phyloP scores from a whole-genome alignment of 2,797 vertebrate species.

The Phrynocephalus vlangalii region DNA sequence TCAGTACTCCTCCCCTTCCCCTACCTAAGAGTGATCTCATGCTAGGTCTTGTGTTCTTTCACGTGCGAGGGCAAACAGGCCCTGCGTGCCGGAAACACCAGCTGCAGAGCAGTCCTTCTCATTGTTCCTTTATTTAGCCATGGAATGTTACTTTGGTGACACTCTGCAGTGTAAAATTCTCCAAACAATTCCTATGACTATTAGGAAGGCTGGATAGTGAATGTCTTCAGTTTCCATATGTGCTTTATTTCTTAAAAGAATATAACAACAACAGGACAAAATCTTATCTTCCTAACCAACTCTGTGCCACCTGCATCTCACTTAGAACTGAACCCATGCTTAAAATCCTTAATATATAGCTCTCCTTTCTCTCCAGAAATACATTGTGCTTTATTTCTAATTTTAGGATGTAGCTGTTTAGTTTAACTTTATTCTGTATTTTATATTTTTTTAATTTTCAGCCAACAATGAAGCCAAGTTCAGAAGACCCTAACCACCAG shows the following conservation, averaged over 20 bases:
- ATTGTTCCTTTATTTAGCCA: not conserved
- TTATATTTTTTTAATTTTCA: not conserved
- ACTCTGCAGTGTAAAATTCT: not conserved
- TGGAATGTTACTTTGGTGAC: not conserved
- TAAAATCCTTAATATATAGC: too few species aligned
- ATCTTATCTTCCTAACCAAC: too few species aligned
- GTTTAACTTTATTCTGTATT: not conserved
- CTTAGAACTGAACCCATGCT: too few species aligned
- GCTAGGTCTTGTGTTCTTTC: too few species aligned
- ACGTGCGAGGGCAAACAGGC: too few species aligned
- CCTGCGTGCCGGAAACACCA: too few species aligned
- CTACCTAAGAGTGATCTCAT: too few species aligned
- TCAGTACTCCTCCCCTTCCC: too few species aligned
- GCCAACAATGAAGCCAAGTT: not conserved
- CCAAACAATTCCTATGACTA: not conserved
- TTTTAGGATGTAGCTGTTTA: not conserved
- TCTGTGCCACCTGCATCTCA: too few species aligned
- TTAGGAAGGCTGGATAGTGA: not conserved
- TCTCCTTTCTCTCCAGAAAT: too few species aligned
- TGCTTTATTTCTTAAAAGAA: not conserved
- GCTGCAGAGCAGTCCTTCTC: not conserved
- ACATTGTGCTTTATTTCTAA: not conserved
- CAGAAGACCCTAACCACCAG: too few species aligned
- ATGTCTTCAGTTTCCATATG: not conserved
- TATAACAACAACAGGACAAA: too few species aligned